phyloP scores from a whole-genome alignment of 2,113 vertebrate genomes.

The Eclectus roratus region DNA sequence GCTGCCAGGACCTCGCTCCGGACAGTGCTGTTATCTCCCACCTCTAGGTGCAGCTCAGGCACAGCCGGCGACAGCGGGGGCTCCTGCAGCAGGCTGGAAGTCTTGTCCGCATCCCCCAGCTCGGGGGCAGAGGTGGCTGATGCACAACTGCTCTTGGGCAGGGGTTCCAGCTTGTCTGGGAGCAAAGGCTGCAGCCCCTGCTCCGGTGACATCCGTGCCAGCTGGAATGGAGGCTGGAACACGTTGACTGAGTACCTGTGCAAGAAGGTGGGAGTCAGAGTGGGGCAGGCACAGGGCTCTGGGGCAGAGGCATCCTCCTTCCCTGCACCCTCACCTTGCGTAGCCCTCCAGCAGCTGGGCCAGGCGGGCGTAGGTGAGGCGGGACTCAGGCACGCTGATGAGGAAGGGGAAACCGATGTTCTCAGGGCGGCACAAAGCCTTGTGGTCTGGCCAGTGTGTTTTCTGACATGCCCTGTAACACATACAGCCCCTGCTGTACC shows the following conservation, averaged over 20 bases:
- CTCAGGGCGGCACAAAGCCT: conserved; percentile 87
- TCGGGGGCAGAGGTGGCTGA: conserved; percentile 40
- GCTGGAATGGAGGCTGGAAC: conserved; percentile 95
- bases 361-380: conserved; percentile 88
- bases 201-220: conserved; percentile 87
- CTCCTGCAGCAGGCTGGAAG: conserved; percentile 64
- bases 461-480: conserved; percentile 87
- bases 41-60: conserved; percentile 57
- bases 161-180: conserved; percentile 57
- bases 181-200: conserved; percentile 68
- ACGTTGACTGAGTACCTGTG: conserved; percentile 92
- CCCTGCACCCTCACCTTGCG: conserved; percentile 80
- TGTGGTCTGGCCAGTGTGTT: conserved; percentile 93
- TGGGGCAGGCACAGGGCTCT: not conserved
- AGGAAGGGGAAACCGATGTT: conserved; percentile 94
- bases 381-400: conserved; percentile 90
- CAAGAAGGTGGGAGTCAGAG: not conserved
- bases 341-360: conserved; percentile 92
- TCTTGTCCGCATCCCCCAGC: conserved; percentile 62
- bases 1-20: conserved; percentile 67
- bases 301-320: not conserved
- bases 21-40: conserved; percentile 43
- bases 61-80: conserved; percentile 41
- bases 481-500: not conserved
- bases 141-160: conserved; percentile 51